Evolutionary conservation across 2,797 vertebrate genomes (phyloP).

Genomic region (Trichosurus vulpecula): DNA sequence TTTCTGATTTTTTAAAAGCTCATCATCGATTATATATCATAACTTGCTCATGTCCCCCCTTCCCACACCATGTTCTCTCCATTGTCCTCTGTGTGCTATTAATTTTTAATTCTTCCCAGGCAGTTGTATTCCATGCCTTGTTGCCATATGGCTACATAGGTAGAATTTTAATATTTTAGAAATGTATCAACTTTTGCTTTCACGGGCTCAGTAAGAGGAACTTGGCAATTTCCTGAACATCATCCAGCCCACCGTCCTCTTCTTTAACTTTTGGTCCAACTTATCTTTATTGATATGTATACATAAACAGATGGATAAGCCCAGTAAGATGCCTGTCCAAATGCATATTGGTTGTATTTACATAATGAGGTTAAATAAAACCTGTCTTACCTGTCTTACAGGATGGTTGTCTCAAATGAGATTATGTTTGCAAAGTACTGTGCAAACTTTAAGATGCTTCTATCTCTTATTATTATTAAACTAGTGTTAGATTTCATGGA

Average conservation of each 20-base stretch:
- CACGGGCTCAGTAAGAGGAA: not conserved
- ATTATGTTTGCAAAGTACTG: not conserved
- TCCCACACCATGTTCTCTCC: not conserved
- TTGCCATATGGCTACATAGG: not conserved
- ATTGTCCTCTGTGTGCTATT: not conserved
- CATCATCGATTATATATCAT: not conserved
- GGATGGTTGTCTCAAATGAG: not conserved
- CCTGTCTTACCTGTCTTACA: not conserved
- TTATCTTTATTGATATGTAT: not conserved
- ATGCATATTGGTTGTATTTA: not conserved
- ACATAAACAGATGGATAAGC: not conserved
- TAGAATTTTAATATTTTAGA: not conserved
- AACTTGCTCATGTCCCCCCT: not conserved
- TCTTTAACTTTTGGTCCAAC: not conserved
- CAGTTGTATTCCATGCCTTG: not conserved
- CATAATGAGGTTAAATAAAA: not conserved
- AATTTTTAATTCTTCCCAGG: not conserved
- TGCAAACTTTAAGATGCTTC: not conserved
- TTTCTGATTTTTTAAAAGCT: not conserved
- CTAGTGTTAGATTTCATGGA: not conserved
- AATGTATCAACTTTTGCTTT: not conserved
- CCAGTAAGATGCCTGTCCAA: not conserved
- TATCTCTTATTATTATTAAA: not conserved
- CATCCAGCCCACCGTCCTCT: not conserved
- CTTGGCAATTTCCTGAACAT: not conserved